A percentile compares a stretch with the other conserved stretches of the same genome.
Conservation (phyloP, 2,113 vertebrate genomes). For the Formicarius rufipectus region DNA sequence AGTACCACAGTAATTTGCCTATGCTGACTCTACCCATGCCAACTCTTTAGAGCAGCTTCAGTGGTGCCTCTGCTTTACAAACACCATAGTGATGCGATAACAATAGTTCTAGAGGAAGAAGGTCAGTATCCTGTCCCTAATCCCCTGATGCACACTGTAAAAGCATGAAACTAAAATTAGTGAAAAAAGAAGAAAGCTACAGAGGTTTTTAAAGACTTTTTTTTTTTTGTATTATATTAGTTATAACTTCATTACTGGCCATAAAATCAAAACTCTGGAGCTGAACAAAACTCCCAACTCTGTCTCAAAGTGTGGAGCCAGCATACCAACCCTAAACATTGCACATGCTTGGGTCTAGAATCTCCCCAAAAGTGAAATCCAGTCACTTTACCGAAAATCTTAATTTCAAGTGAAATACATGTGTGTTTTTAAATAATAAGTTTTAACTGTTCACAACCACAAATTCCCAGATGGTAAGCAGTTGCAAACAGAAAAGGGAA, state of each 20-base stretch:
- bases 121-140: neutral
- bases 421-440: conserved; percentile 40
- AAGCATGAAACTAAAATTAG: neutral
- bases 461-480: conserved; percentile 19
- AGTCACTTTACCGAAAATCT: conserved; percentile 24
- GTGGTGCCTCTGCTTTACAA: neutral
- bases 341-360: neutral
- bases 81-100: neutral
- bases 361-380: neutral
- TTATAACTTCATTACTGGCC: neutral
- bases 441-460: conserved; percentile 41
- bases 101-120: neutral
- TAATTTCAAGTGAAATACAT: conserved; percentile 22
- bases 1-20: neutral
- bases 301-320: neutral
- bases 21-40: neutral
- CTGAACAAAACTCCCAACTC: neutral
- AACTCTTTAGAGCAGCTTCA: neutral
- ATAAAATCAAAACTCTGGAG: neutral
- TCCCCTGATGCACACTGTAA: neutral
- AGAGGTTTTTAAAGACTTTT: neutral
- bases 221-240: neutral
- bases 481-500: neutral
- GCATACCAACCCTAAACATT: neutral
- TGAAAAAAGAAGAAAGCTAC: neutral